These are phyloP conservation scores for Eupeodes luniger DNA, from an alignment of 2,888 invertebrate species.

Conservation along the genomic window DNA sequence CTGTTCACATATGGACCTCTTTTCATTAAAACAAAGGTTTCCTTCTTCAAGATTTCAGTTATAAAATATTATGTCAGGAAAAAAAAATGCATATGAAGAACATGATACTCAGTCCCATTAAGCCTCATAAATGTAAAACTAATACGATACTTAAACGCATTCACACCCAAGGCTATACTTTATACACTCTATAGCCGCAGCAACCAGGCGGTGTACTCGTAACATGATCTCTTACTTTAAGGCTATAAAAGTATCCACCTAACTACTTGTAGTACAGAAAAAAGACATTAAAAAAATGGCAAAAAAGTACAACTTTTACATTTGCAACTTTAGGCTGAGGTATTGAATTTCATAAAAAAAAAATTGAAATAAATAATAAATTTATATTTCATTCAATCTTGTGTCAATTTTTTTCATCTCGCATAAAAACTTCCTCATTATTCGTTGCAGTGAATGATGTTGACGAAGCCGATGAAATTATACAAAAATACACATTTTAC, in stretches of 20 bases:
- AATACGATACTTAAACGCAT: slow-evolving; percentile 38
- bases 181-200: background rate
- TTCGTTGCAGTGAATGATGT: background rate
- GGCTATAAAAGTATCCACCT: background rate
- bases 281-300: background rate
- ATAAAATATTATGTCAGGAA: background rate
- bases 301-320: slow-evolving; percentile 7
- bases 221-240: slow-evolving; percentile 24
- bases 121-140: slow-evolving; percentile 10
- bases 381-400: background rate
- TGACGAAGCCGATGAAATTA: no score
- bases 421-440: background rate
- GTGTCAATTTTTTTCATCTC: background rate
- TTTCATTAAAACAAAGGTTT: no score
- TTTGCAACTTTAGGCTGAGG: background rate
- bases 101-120: slow-evolving; percentile 17
- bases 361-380: slow-evolving; percentile 4
- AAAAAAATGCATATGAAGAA: background rate
- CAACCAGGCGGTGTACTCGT: background rate
- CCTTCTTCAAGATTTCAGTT: no score
- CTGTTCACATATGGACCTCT: no score
- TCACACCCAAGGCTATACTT: slow-evolving; percentile 30
- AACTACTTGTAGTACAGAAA: background rate
- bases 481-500: background rate
- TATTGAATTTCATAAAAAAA: background rate